A percentile compares a stretch with the other conserved stretches of the same genome.
phyloP scores from a whole-genome alignment of 2,888 invertebrate species.

The Eristalinus sepulchralis region DNA sequence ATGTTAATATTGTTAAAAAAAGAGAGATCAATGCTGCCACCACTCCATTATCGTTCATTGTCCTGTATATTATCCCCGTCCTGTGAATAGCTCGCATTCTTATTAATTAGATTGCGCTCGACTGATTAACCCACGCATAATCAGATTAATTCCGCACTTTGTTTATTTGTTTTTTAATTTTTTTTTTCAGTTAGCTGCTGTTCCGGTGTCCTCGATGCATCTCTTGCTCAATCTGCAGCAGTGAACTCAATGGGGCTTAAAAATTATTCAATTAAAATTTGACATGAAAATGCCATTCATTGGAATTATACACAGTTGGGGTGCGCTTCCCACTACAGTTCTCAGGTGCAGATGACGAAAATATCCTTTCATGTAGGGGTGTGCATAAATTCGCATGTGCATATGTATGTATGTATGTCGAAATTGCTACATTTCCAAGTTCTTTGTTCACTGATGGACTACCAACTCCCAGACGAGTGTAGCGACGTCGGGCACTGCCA shows the following conservation, averaged over 20 bases:
- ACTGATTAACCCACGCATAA: slow-evolving; percentile 66
- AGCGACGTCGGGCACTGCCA: slow-evolving; percentile 2
- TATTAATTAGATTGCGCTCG: slow-evolving; percentile 67
- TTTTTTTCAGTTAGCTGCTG: slow-evolving; percentile 4
- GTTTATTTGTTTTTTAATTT: slow-evolving; percentile 58
- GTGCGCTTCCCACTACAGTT: neutral
- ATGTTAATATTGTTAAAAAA: slow-evolving; percentile 52
- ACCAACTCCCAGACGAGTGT: slow-evolving; percentile 37
- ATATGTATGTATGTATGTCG: neutral
- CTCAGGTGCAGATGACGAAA: slow-evolving; percentile 25
- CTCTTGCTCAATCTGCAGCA: slow-evolving; percentile 37
- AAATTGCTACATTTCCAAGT: slow-evolving; percentile 31
- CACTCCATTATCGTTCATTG: slow-evolving; percentile 60
- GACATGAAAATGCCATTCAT: slow-evolving; percentile 69
- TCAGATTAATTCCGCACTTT: slow-evolving; percentile 64
- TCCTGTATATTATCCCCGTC: slow-evolving; percentile 53
- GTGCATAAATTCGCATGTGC: neutral
- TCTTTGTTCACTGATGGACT: slow-evolving; percentile 27
- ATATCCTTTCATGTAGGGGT: slow-evolving; percentile 17
- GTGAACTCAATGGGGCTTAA: slow-evolving; percentile 53
- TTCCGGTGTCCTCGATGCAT: neutral
- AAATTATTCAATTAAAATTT: slow-evolving; percentile 70
- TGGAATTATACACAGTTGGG: slow-evolving; percentile 38
- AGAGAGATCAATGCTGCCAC: slow-evolving; percentile 12
- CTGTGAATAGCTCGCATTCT: slow-evolving; percentile 66